phyloP scores from a whole-genome alignment of 2,797 vertebrate species.

The Sebastes jordani region DNA sequence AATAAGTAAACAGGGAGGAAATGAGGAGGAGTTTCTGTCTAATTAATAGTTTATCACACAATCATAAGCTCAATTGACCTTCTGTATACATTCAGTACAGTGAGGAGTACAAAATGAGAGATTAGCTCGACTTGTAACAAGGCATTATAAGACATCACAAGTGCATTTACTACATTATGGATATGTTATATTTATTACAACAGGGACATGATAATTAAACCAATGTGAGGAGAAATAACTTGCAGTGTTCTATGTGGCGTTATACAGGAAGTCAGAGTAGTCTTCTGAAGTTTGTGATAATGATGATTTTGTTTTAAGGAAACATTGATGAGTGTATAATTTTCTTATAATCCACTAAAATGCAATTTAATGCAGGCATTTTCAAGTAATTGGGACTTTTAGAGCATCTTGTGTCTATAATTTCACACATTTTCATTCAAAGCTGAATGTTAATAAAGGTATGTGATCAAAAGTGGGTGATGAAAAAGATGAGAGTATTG shows the following conservation, averaged over 20 bases:
- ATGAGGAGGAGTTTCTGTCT: slow-evolving; percentile 43
- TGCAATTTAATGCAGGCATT: background rate
- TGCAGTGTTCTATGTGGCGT: background rate
- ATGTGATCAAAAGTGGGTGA: background rate
- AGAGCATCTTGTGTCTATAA: background rate
- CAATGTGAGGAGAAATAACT: background rate
- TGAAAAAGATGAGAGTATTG: background rate
- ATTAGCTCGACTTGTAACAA: slow-evolving; percentile 22
- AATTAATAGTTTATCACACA: slow-evolving; percentile 62
- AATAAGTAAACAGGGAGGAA: slow-evolving; percentile 48
- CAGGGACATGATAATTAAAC: background rate
- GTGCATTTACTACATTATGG: slow-evolving; percentile 6
- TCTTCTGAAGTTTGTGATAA: background rate
- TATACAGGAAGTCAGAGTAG: background rate
- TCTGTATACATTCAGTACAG: slow-evolving; percentile 19
- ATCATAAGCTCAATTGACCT: slow-evolving; percentile 59
- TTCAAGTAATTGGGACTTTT: background rate
- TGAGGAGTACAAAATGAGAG: slow-evolving; percentile 27
- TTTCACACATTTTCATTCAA: background rate
- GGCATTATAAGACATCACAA: slow-evolving; percentile 11
- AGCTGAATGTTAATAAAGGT: background rate
- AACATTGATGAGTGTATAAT: background rate
- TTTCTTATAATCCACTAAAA: background rate
- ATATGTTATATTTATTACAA: background rate
- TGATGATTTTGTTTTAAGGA: background rate